phyloP scores from a whole-genome alignment of 2,888 invertebrate species.

The Liodrosophila aerea region DNA sequence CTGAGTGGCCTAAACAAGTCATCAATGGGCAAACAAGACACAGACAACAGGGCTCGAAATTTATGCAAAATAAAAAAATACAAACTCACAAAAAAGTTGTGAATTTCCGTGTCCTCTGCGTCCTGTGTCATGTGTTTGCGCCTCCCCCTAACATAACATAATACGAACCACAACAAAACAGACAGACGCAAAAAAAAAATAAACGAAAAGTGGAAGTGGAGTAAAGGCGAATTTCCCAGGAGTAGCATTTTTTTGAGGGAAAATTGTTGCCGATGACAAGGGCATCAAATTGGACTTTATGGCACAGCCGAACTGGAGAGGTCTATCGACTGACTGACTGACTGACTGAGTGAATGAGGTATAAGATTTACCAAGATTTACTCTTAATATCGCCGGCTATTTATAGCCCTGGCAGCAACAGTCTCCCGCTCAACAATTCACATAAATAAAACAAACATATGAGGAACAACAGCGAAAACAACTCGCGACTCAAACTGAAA shows the following conservation, averaged over 20 bases:
- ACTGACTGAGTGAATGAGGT: conserved; percentile 7
- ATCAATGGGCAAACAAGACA: conserved; percentile 54
- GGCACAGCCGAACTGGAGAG: conserved; percentile 9
- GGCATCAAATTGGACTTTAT: conserved; percentile 49
- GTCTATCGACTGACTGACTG: no score
- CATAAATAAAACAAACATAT: conserved; percentile 66
- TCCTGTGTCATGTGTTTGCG: conserved; percentile 58
- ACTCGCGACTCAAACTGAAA: conserved; percentile 66
- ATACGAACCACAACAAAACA: conserved; percentile 17
- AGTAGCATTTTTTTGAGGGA: conserved; percentile 56
- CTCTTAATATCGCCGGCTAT: conserved; percentile 46
- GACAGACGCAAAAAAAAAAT: conserved; percentile 27
- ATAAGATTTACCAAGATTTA: conserved; percentile 47
- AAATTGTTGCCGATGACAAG: conserved; percentile 40
- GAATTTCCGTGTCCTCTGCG: conserved; percentile 42
- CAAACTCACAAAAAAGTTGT: conserved; percentile 65
- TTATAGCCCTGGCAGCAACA: conserved; percentile 39
- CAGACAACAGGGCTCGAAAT: conserved; percentile 34
- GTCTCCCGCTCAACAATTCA: conserved; percentile 27
- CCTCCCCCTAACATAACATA: conserved; percentile 26
- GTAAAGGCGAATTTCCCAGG: conserved; percentile 64
- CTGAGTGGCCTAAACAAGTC: conserved; percentile 55
- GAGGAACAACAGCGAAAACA: conserved; percentile 43
- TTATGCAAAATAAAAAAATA: conserved; percentile 75
- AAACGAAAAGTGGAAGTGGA: conserved; percentile 45